Base-by-base conservation (phyloP, 1,140 invertebrate genomes). In the Watersipora subatra region DNA sequence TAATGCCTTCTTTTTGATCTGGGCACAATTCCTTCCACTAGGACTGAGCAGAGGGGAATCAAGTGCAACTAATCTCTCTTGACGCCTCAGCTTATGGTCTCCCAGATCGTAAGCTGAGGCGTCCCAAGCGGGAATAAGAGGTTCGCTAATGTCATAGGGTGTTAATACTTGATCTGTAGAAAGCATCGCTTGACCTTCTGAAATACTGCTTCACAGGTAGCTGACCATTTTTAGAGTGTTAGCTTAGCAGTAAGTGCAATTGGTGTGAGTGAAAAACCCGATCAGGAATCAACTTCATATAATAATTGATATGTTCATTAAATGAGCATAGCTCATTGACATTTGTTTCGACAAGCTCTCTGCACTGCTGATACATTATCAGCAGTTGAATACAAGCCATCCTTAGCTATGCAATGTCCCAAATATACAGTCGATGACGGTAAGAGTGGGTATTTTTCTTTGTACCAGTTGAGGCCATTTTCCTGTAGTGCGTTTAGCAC, bases 41-140 rank as follows among this genome's bases (percentile, higher is more conserved):
- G 68, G 26, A 64, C 26, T n/a, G 69, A 84, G 63, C 1, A 70
- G 73, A 64, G 78, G 57, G 0, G 76, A 82, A 19, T 75, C 74
- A 71, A 78, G 82, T 3, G 75, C 75, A 24, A 83, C 74, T 1
- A 79, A 76, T 63, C 66, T 62, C 68, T 81, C 58, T 20, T 12
- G 17, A 61, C 58, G 12, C 12, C 22, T 61, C 15, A 12, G 15
- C 12, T 20, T 15, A 74, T 61, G 65, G 64, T 84, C 78, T 0
- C 82, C 80, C 1, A 84, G 69, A 3, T 80, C 81, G 67, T 76
- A 75, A 1, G 72, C 66, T 58, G 75, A 80, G 26, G 81, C 81
- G 22, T 85, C 83, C 17, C 76, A 76, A 25, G 81, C 71, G 26
- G 84, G 61, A n/a, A 78, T 69, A 2, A 83, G 64, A 30, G 71